Base-by-base conservation (phyloP, 1,140 invertebrate genomes). In the Diorhabda carinulata region DNA sequence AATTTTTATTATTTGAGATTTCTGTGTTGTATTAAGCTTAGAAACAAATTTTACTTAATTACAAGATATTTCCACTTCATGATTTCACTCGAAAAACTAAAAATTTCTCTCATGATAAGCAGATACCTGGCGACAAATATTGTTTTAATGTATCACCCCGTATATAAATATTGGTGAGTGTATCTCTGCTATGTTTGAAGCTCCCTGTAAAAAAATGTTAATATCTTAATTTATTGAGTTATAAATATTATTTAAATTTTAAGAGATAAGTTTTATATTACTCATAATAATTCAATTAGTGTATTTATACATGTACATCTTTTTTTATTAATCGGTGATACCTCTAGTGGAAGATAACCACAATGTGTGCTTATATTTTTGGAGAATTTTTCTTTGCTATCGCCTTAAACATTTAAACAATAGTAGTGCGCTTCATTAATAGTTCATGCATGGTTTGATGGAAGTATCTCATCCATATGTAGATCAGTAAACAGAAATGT, bases 231-330 rank as follows among this genome's bases (percentile, higher is more conserved):
- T 52, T 52, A 52, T 52, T 52, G 6, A 6, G 47, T 52, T 52
- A 52, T 52, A 52, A 52, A 52, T 52, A 52, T 52, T 52, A 52
- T 52, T 52, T 52, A 52, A 52, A 52, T 52, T 52, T 3, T 52
- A 52, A 52, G 47, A 52, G 6, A 52, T 52, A 52, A 52, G 47
- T 52, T 52, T 52, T 52, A 52, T 52, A 52, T 52, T 52, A 52
- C 47, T 4, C 47, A 52, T 52, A 52, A n/a, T n/a, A 52, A 52
- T 52, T 52, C n/a, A 52, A 52, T 52, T 52, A n/a, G n/a, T 2
- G 47, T 8, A 52, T 52, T 52, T 52, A n/a, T 52, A 52, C n/a
- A 52, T 52, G 47, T 52, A 52, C 47, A 52, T 52, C 47, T 52
- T 52, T 52, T 52, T 52, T 52, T 52, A 8, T 52, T 52, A 52